Evolutionary conservation across 35 echinoderm and acorn worm genomes (phyloP).

Genomic region (Chiridota heheva): DNA sequence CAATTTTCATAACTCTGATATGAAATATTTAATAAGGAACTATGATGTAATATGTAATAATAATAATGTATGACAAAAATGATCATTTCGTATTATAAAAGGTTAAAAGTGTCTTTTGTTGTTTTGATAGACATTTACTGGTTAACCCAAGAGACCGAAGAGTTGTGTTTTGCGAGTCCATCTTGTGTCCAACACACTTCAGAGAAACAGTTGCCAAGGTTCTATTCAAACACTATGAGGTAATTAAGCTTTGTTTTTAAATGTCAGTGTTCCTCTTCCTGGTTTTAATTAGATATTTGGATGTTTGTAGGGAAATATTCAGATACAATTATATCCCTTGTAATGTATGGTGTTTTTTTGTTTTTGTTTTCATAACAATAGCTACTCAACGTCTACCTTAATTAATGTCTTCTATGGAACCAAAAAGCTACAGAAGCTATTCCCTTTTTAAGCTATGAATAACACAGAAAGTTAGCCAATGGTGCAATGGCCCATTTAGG

Average conservation of each 20-base stretch:
- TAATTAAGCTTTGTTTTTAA: conserved; percentile 1
- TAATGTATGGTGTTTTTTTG: neutral
- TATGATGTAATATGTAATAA: neutral
- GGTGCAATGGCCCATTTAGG: too few relatives aligned
- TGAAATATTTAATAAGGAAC: neutral
- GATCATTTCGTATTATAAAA: neutral
- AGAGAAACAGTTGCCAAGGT: conserved; percentile 88
- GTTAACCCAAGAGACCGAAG: conserved; percentile 90
- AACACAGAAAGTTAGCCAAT: too few relatives aligned
- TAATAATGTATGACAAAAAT: neutral
- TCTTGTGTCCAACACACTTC: conserved; percentile 91
- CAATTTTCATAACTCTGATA: too few relatives aligned
- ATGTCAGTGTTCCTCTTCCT: neutral
- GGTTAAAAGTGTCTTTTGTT: neutral
- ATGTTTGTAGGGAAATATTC: neutral
- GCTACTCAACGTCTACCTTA: too few relatives aligned
- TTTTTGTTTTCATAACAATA: too few relatives aligned
- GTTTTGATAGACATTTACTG: conserved; percentile 68
- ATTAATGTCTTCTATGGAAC: too few relatives aligned
- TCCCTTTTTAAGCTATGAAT: too few relatives aligned
- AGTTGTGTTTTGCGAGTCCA: conserved; percentile 89
- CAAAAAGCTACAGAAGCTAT: too few relatives aligned
- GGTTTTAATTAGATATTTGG: neutral
- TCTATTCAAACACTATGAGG: conserved; percentile 98
- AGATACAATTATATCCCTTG: neutral